Base-by-base conservation (phyloP, 2,113 vertebrate species). In the Sylvietta virens region DNA sequence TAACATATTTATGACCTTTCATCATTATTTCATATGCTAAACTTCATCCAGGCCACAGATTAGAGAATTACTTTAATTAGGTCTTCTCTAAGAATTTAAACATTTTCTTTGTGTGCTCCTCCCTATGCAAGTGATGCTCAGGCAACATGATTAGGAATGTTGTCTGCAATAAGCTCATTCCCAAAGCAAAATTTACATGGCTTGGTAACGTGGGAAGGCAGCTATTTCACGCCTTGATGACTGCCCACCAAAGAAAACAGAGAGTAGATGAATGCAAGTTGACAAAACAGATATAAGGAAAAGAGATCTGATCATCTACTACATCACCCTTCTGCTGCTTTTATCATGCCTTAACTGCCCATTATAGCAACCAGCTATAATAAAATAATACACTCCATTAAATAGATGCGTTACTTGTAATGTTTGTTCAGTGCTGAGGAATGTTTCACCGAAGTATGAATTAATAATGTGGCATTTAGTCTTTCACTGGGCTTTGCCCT, bases 301-400 rank as follows among this genome's bases (percentile, higher is more conserved):
- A 94, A 92, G 64, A 90, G 86, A 77, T 27, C 48, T 30, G 73
- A 81, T 96, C 93, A 70, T 76, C 80, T 67, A 86, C 88, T 76
- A 82, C 83, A 84, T 56, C 95, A 54, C 73, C 73, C 94, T 82
- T 76, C 61, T 77, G 91, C 60, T 87, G 74, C 83, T 95, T 97
- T 95, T 95, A 97, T 96, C 92, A 80, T 85, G 87, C 87, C 94
- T 94, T 92, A 92, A 93, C 94, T 81, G 83, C 64, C 94, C 71
- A 76, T 94, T 96, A 94, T 50, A 95, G 94, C 93, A 91, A 78
- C 91, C 88, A 92, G 97, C 84, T 84, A 94, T 92, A 97, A 97
- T 92, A 97, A 97, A 98, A 96, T 94, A 96, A 95, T 62, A 94
- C 95, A 96, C 92, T 95, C 95, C 96, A 96, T 97, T 98, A 95